Evolutionary conservation across 2,797 vertebrate genomes (phyloP), one percentile per base, ranked within the genome.

Genomic region (Nannoperca obscura): DNA sequence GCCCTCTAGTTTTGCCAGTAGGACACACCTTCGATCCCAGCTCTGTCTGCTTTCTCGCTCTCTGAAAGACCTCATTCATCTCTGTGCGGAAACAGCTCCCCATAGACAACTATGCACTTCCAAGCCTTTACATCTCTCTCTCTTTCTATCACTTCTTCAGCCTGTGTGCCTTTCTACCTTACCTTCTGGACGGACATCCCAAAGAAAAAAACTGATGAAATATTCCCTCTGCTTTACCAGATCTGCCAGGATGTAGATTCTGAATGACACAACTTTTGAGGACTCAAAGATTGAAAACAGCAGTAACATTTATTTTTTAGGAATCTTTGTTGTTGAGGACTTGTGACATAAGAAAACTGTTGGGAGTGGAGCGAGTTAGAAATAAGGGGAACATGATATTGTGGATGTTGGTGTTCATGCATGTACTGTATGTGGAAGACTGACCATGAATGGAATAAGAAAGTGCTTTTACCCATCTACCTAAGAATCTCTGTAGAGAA

Each of bases 31-130:
- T 88, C 80, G 78, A 74, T 80, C 78, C 89, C 64, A 38, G 63
- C 80, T 88, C 82, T 78, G 81, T 85, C 86, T 83, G 84, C 81
- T 83, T 80, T 84, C 76, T 87, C 19, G 67, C 86, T 90, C 86
- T 88, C 88, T 93, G 89, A 92, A 93, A 94, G 92, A 94, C 90
- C 87, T 94, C 92, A 93, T 93, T 93, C 89, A 93, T 87, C 86
- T 91, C 88, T 92, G 88, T 85, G 87, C 54, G 53, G 91, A 89
- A 93, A 88, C 40, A 65, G 80, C 91, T 92, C 90, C 88, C 89
- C 80, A 83, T 89, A 92, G 90, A 94, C 83, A 90, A 91, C 91
- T 92, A 91, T 95, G 94, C 94, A 95, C 95, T 95, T 95, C 91
- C 86, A 89, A 90, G 85, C 71, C 87, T 94, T 89, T 92, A 78